Conservation (phyloP, 53 echinoderm and acorn worm genomes). For the Astropecten irregularis region DNA sequence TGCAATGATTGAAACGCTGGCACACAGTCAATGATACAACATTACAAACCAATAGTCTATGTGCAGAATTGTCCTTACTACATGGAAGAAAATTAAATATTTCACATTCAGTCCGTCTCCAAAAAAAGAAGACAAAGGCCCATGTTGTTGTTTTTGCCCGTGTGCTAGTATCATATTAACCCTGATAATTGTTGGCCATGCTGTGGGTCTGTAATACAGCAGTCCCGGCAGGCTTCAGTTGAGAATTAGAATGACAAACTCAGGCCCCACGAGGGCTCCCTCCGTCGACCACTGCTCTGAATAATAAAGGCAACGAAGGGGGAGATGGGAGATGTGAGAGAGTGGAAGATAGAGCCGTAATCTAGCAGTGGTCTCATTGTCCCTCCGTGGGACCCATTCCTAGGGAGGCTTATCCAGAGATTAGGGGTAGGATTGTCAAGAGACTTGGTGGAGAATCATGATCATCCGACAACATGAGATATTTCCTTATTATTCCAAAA, state of each 20-base stretch:
- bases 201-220: slow-evolving; percentile 9
- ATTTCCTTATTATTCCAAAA: background rate
- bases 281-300: slow-evolving; percentile 36
- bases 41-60: background rate
- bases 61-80: no score
- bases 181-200: slow-evolving; percentile 24
- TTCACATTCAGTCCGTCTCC: no score
- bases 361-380: slow-evolving; percentile 4
- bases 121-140: no score
- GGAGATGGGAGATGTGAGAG: no score
- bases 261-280: slow-evolving; percentile 47
- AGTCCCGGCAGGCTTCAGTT: slow-evolving; percentile 11
- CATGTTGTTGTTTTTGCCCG: background rate
- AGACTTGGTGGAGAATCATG: slow-evolving; percentile 17
- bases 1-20: background rate
- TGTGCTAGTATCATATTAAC: no score
- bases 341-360: no score
- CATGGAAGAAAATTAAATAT: no score
- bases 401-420: slow-evolving; percentile 30
- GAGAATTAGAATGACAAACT: slow-evolving; percentile 30
- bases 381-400: slow-evolving; percentile 10
- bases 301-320: slow-evolving; percentile 10
- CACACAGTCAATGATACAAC: background rate
- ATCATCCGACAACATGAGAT: slow-evolving; percentile 16
- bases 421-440: slow-evolving; percentile 27